phyloP scores from a whole-genome alignment of 1,140 invertebrate genomes.

The Eufriesea mexicana region DNA sequence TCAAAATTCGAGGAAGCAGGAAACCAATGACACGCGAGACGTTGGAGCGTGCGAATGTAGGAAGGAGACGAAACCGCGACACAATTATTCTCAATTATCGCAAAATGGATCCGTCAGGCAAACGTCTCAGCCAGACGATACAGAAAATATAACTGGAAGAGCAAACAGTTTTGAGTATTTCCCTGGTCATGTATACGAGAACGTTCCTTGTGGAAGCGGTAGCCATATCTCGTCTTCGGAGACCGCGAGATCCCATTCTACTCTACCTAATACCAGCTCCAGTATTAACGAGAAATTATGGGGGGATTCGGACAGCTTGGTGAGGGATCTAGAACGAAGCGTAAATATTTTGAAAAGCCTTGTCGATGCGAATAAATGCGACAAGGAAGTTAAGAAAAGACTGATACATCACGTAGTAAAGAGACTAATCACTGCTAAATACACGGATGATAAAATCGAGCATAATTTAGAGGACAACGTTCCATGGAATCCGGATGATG shows the following conservation, averaged over 20 bases:
- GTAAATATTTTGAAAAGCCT: constrained; percentile 80
- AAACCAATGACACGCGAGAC: not conserved
- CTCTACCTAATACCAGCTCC: constrained; percentile 80
- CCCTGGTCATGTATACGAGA: constrained; percentile 81
- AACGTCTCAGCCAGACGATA: constrained; percentile 70
- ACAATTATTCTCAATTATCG: constrained; percentile 69
- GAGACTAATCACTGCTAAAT: constrained; percentile 78
- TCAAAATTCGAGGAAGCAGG: constrained; percentile 39
- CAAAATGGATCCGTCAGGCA: constrained; percentile 62
- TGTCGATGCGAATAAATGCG: constrained; percentile 78
- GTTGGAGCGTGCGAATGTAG: not conserved
- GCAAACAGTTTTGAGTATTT: constrained; percentile 83
- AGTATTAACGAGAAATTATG: constrained; percentile 80
- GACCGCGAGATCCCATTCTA: constrained; percentile 76
- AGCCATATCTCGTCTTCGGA: constrained; percentile 74
- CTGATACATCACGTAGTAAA: constrained; percentile 81
- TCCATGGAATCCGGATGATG: constrained; percentile 79
- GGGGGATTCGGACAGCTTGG: constrained; percentile 78
- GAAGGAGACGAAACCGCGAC: constrained; percentile 29
- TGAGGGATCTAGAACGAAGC: constrained; percentile 79
- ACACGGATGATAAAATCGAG: constrained; percentile 79
- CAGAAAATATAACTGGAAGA: constrained; percentile 75
- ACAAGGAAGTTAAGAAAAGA: constrained; percentile 78
- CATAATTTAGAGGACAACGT: constrained; percentile 77
- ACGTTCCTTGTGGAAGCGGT: constrained; percentile 70